Percentiles rank a stretch among this genome's conserved stretches.
Evolutionary conservation across 2,113 vertebrate species (phyloP).

Genomic region (Eulacestoma nigropectus): DNA sequence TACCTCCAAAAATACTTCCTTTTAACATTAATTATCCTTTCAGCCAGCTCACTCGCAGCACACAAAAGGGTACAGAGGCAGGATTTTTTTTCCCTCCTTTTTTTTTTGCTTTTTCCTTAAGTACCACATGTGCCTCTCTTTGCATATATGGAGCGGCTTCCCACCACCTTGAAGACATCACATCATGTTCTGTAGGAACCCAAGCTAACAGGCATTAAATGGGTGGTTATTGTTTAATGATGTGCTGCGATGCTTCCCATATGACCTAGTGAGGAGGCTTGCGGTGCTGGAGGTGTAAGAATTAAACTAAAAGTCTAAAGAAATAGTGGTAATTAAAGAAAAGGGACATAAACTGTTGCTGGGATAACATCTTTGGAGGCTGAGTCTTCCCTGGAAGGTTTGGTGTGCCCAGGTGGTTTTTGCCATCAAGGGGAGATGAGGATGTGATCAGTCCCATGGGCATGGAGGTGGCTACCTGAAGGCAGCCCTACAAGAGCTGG

Average conservation of each 20-base stretch:
- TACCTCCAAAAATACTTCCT: conserved; percentile 33
- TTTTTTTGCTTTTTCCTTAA: background rate
- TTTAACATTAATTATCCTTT: conserved; percentile 23
- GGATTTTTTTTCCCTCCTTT: background rate
- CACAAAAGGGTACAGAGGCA: background rate
- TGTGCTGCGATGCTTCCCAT: background rate
- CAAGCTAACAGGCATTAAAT: conserved; percentile 6
- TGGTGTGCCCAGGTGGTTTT: background rate
- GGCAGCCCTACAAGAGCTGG: background rate
- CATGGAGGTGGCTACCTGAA: background rate
- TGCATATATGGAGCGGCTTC: background rate
- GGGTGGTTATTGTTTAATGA: background rate
- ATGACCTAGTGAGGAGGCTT: background rate
- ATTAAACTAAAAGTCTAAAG: background rate
- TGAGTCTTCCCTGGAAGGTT: background rate
- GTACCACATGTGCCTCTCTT: background rate
- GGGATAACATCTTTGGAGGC: background rate
- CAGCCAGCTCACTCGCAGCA: background rate
- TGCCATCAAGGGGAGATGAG: background rate
- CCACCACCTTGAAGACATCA: conserved; percentile 36
- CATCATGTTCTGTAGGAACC: background rate
- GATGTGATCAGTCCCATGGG: background rate
- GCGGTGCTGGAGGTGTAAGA: background rate
- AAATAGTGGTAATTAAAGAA: background rate
- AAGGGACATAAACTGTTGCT: background rate